Percentiles rank a stretch among this genome's conserved stretches.
These are phyloP conservation scores for Heliconius erato DNA, from an alignment of 2,888 invertebrate genomes.

Conservation along the genomic window DNA sequence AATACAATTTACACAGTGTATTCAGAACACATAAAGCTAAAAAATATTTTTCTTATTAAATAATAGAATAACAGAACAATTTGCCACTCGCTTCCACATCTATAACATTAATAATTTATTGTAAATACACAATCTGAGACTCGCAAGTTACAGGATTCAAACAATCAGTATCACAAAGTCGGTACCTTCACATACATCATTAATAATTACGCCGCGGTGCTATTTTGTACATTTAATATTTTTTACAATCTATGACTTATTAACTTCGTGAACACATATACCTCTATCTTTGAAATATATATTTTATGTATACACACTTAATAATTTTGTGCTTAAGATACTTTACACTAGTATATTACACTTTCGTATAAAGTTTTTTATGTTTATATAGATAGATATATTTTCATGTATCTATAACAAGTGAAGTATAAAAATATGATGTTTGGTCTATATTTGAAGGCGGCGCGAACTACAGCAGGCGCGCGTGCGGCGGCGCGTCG, in stretches of 20 bases:
- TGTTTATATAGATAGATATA: not conserved
- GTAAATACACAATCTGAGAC: conserved; percentile 9
- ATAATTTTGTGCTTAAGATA: not conserved
- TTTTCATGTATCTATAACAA: not conserved
- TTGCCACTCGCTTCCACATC: not conserved
- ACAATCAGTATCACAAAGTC: not conserved
- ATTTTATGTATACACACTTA: conserved; percentile 6
- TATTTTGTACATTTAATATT: conserved; percentile 13
- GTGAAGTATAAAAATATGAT: conserved; percentile 1
- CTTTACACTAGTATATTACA: conserved; percentile 15
- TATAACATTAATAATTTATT: conserved; percentile 1
- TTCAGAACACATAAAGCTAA: not conserved
- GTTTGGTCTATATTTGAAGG: conserved; percentile 18
- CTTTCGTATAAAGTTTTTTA: not conserved
- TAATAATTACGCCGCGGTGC: not conserved
- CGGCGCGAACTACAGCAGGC: conserved; percentile 64
- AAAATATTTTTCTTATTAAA: not conserved
- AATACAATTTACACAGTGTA: not conserved
- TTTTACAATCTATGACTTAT: conserved; percentile 17
- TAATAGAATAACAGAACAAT: not conserved
- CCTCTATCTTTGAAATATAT: conserved; percentile 5
- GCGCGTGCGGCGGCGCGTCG: conserved; percentile 72
- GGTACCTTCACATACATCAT: not conserved
- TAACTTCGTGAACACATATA: conserved; percentile 16
- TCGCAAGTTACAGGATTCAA: not conserved